Evolutionary conservation across 2,797 vertebrate species (phyloP), one percentile per base, ranked within the genome.

Genomic region (Peromyscus nudipes): DNA sequence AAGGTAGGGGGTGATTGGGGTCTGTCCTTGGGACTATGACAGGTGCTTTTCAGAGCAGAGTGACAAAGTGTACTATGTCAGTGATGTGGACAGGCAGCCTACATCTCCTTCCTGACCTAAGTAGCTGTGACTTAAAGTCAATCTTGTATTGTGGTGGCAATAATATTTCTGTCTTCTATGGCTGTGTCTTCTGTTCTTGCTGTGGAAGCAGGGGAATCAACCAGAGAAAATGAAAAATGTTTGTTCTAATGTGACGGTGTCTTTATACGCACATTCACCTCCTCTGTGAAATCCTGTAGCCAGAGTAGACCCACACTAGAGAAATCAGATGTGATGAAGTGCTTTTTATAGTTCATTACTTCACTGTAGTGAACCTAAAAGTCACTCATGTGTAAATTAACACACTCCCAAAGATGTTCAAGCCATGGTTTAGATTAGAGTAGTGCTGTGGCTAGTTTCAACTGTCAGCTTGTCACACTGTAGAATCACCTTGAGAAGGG

Each of bases 111-210:
- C 88, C 89, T 95, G 81, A 67, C 62, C 73, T 92, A 92, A 92
- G 55, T n/a, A 87, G 46, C 76, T 97, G 10, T 95, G 96, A 95
- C 94, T 96, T 95, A 76, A 96, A 95, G 94, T 95, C 55, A 3
- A 19, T 94, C 55, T 96, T 52, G 83, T 46, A 52, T 71, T 95
- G 55, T 69, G 73, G n/a, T 75, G 65, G 77, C 31, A 3, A 94
- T 92, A 57, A 91, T 88, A 89, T 92, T 92, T 95, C 62, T 92
- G 69, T 95, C 92, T 92, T 87, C 37, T 21, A 40, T 12, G n/a
- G 77, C 21, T 82, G 79, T 65, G 69, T 92, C 43, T 94, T 96
- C 37, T 25, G 11, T 27, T 57, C 80, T 91, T 76, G 27, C 49
- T 13, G 5, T 73, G 71, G 57, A 91, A 90, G 62, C 21, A 79